A percentile compares a stretch with the other conserved stretches of the same genome.
Conservation (phyloP, 2,888 invertebrate genomes). For the Tridacna crocea region DNA sequence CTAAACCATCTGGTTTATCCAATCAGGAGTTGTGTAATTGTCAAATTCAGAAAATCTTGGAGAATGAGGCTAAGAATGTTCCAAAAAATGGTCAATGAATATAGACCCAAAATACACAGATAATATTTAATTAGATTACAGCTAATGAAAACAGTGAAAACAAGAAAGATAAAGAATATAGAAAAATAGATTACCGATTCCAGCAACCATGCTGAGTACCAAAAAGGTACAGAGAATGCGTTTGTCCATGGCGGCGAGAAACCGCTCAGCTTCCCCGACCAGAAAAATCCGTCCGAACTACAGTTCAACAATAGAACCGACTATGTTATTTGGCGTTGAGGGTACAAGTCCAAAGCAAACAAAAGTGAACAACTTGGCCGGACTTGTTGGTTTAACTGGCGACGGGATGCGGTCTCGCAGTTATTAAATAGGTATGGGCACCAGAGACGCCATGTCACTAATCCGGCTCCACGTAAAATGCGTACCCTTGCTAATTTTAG, state of each 20-base stretch:
- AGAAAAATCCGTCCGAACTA: not conserved
- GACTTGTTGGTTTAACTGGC: slow-evolving; percentile 3
- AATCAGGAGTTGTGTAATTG: too few relatives aligned
- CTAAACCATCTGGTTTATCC: too few relatives aligned
- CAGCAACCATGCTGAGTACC: slow-evolving; percentile 16
- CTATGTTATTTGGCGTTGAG: not conserved
- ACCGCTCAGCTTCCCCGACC: slow-evolving; percentile 10
- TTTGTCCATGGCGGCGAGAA: slow-evolving; percentile 2
- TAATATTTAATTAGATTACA: too few relatives aligned
- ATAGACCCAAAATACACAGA: too few relatives aligned
- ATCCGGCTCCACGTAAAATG: not conserved
- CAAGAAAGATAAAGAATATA: not conserved
- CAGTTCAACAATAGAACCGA: not conserved
- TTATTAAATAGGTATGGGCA: too few relatives aligned
- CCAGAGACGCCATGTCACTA: not conserved
- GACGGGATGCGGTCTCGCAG: too few relatives aligned
- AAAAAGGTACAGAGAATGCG: slow-evolving; percentile 1
- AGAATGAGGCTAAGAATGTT: too few relatives aligned
- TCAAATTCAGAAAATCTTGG: too few relatives aligned
- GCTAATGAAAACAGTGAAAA: too few relatives aligned
- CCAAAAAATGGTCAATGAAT: too few relatives aligned
- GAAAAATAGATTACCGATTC: not conserved
- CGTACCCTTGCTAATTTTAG: too few relatives aligned
- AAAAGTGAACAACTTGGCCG: not conserved
- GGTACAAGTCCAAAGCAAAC: not conserved